Conservation (phyloP, 2,113 vertebrate species). For the Thamnophis sirtalis region DNA sequence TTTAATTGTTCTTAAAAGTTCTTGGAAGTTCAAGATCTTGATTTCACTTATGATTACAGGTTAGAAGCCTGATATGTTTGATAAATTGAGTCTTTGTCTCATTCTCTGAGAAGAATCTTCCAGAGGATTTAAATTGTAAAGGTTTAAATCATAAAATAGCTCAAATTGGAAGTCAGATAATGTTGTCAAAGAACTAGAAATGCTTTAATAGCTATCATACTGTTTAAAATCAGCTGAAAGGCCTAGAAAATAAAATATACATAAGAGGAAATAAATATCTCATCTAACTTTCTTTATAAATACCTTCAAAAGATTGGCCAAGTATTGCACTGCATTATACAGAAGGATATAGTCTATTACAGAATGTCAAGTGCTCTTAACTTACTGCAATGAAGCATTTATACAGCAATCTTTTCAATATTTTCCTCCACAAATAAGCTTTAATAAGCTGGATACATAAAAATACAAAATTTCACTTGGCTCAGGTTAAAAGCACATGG, state of each 20-base stretch:
- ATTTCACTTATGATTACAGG: not conserved
- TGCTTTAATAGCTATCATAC: not conserved
- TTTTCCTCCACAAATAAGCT: not conserved
- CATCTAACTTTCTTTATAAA: not conserved
- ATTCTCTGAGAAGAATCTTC: not conserved
- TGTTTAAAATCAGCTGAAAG: not conserved
- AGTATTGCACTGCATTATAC: not conserved
- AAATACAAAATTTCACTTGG: not conserved
- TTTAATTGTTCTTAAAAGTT: not conserved
- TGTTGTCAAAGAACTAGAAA: not conserved
- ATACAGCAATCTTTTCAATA: not conserved
- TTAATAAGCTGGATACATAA: not conserved
- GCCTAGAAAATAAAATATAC: not conserved
- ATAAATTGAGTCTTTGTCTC: not conserved
- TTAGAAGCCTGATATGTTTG: not conserved
- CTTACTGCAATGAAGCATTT: not conserved
- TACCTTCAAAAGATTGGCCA: not conserved
- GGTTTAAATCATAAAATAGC: not conserved
- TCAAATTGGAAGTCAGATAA: not conserved
- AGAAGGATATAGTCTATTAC: not conserved
- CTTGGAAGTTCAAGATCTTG: not conserved
- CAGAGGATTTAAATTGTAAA: not conserved
- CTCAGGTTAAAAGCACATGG: not conserved
- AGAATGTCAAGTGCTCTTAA: not conserved
- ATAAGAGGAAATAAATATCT: not conserved